phyloP scores from a whole-genome alignment of 2,113 vertebrate species.

The Emydocephalus ijimae region DNA sequence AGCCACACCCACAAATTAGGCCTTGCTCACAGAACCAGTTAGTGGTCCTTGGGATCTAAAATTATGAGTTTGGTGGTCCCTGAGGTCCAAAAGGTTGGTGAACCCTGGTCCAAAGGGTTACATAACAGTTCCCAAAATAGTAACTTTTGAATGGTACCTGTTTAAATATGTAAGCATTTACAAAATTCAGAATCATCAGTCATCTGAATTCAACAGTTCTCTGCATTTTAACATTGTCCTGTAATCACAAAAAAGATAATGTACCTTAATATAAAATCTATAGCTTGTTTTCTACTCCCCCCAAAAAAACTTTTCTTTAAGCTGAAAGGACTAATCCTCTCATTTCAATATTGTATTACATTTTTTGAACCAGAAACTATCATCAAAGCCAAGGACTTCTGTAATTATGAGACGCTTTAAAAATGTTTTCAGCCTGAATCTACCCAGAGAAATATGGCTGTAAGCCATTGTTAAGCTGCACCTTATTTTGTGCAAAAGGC shows the following conservation, averaged over 20 bases:
- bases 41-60: too few species aligned
- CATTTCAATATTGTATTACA: background rate
- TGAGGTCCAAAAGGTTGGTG: too few species aligned
- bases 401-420: background rate
- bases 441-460: background rate
- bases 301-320: background rate
- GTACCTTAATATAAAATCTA: background rate
- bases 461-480: background rate
- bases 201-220: background rate
- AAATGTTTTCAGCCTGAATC: background rate
- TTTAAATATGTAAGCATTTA: background rate
- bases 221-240: background rate
- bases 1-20: too few species aligned
- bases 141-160: background rate
- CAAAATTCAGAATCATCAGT: background rate
- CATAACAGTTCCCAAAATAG: background rate
- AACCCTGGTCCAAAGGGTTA: background rate
- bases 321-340: background rate
- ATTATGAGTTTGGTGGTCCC: too few species aligned
- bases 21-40: too few species aligned
- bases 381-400: background rate
- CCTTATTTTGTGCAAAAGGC: background rate
- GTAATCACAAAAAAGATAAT: background rate
- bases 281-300: background rate
- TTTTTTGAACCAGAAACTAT: background rate